A percentile compares a stretch with the other conserved stretches of the same genome.
phyloP scores from a whole-genome alignment of 2,888 invertebrate species.

The Stenurella melanura region DNA sequence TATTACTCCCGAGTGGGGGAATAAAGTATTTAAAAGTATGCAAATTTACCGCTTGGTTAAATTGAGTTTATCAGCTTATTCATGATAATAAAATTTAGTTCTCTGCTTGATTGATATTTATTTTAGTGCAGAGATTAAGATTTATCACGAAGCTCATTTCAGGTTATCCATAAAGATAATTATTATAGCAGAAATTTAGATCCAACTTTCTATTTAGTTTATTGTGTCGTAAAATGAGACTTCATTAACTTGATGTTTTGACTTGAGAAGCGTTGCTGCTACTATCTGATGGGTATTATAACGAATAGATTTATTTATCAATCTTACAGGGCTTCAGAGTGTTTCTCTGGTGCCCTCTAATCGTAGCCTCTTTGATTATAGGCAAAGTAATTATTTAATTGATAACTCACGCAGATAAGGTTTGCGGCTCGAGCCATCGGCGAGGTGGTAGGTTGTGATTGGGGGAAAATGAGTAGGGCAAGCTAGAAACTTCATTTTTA shows the following conservation, averaged over 20 bases:
- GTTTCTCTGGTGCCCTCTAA: not conserved
- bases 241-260: constrained; percentile 30
- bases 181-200: constrained; percentile 10
- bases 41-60: no score
- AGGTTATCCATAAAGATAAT: constrained; percentile 31
- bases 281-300: not conserved
- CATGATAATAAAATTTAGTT: not conserved
- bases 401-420: no score
- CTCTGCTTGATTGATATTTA: constrained; percentile 5
- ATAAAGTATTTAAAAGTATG: no score
- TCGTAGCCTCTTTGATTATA: not conserved
- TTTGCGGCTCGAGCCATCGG: no score
- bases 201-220: constrained; percentile 14
- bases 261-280: constrained; percentile 7
- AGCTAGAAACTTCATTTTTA: no score
- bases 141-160: not conserved
- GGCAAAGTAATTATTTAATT: no score
- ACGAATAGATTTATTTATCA: constrained; percentile 15
- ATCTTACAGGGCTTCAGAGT: constrained; percentile 13
- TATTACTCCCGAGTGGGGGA: no score
- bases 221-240: constrained; percentile 28
- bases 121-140: constrained; percentile 8
- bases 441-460: no score
- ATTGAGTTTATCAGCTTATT: not conserved
- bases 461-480: no score